Evolutionary conservation across 2,113 vertebrate species (phyloP).

Genomic region (Leucoraja erinaceus): DNA sequence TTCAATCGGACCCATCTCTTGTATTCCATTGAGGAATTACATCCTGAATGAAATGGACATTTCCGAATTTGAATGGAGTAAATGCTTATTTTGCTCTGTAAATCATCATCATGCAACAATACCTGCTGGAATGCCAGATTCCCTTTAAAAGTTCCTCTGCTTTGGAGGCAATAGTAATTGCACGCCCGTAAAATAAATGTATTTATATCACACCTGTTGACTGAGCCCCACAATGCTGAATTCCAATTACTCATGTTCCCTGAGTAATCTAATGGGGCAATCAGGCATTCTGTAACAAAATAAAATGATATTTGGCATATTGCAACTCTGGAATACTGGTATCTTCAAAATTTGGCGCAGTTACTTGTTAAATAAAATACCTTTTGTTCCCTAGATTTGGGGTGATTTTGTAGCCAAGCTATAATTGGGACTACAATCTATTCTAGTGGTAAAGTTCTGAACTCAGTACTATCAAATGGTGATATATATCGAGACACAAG

Average conservation of each 20-base stretch:
- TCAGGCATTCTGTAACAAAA: neutral
- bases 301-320: neutral
- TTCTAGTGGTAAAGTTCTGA: neutral
- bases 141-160: neutral
- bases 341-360: neutral
- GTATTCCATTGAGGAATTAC: neutral
- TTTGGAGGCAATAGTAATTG: neutral
- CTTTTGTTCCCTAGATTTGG: neutral
- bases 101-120: neutral
- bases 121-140: neutral
- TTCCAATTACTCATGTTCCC: neutral
- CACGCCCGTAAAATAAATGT: neutral
- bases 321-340: neutral
- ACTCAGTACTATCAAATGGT: neutral
- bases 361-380: neutral
- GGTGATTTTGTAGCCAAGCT: neutral
- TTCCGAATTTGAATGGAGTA: neutral
- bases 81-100: neutral
- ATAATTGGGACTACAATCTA: neutral
- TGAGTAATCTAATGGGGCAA: neutral
- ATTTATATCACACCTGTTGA: neutral
- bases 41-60: neutral
- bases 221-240: neutral
- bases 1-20: neutral
- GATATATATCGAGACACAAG: neutral